Evolutionary conservation across 2,113 vertebrate species (phyloP).

Genomic region (Benitochromis conjunctus): DNA sequence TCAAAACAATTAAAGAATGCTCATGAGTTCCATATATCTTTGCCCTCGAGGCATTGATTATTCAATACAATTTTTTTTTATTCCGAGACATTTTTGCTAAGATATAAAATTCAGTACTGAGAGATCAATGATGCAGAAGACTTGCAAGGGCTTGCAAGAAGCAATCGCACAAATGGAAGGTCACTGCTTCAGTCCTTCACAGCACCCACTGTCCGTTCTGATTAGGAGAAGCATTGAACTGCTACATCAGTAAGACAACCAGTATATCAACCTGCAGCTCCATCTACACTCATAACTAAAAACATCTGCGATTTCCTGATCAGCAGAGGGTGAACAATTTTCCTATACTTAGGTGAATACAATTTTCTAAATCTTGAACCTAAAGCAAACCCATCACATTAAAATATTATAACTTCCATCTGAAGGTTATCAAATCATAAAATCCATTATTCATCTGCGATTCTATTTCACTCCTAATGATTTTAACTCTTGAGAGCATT

Average conservation of each 20-base stretch:
- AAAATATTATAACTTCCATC: background rate
- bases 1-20: background rate
- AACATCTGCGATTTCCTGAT: background rate
- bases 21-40: background rate
- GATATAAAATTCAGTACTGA: background rate
- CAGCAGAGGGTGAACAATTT: background rate
- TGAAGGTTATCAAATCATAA: background rate
- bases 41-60: background rate
- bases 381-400: background rate
- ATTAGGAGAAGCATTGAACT: conserved; percentile 33
- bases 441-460: background rate
- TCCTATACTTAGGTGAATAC: background rate
- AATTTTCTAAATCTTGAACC: background rate
- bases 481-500: background rate
- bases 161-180: conserved; percentile 48
- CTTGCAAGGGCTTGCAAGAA: background rate
- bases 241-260: background rate
- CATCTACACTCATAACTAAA: background rate
- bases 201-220: conserved; percentile 30
- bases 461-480: background rate
- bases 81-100: background rate
- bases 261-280: background rate
- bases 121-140: conserved; percentile 17
- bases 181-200: conserved; percentile 23
- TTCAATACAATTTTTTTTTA: background rate